These are phyloP conservation scores for Varanus salvator DNA, from an alignment of 2,113 vertebrate species.

Conservation along the genomic window DNA sequence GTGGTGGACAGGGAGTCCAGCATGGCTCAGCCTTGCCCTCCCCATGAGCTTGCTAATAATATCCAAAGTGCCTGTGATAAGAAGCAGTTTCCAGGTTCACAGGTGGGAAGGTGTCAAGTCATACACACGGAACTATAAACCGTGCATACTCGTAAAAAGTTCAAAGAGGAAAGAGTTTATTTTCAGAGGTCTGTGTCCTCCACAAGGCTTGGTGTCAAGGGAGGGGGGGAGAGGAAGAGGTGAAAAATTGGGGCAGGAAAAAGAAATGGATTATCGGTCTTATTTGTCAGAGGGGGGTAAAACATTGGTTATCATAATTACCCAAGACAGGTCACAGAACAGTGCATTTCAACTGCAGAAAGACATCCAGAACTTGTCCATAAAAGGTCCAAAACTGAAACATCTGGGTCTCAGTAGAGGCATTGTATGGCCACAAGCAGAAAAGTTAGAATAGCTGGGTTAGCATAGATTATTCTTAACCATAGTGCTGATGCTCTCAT, in stretches of 20 bases:
- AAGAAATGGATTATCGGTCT: background rate
- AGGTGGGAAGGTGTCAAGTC: conserved; percentile 80
- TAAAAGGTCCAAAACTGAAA: background rate
- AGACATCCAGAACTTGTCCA: background rate
- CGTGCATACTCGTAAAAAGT: conserved; percentile 79
- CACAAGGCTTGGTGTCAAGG: conserved; percentile 61
- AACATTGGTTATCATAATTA: background rate
- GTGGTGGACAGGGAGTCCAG: background rate
- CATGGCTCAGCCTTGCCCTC: conserved; percentile 54
- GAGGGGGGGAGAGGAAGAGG: conserved; percentile 28
- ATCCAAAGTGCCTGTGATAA: conserved; percentile 80
- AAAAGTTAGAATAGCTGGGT: background rate
- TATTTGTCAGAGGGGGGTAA: background rate
- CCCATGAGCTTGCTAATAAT: conserved; percentile 72
- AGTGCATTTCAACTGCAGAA: background rate
- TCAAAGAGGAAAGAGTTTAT: conserved; percentile 78
- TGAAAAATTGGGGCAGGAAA: conserved; percentile 1
- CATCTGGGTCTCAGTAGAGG: background rate
- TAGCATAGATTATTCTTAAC: background rate
- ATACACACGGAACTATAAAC: conserved; percentile 76
- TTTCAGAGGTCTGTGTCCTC: conserved; percentile 77
- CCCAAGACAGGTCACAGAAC: background rate
- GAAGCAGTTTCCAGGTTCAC: conserved; percentile 76
- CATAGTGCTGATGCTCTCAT: too few relatives aligned
- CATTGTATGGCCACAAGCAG: background rate